Base-by-base conservation (phyloP, 1,140 invertebrate genomes). In the Gonioctena quinquepunctata region DNA sequence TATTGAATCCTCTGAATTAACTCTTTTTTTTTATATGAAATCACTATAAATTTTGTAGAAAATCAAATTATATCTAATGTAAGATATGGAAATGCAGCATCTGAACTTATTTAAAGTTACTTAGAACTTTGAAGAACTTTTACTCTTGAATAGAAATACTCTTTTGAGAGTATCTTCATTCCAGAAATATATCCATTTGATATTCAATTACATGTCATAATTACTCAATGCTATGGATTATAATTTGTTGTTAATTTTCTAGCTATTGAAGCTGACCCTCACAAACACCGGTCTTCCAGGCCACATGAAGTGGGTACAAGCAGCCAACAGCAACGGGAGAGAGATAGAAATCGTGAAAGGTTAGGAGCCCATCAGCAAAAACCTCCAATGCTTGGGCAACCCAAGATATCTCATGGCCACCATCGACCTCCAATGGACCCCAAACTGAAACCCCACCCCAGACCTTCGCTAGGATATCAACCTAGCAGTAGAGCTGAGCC, bases 331-430 rank as follows among this genome's bases (percentile, higher is more conserved):
- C 83, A 86, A 57, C 62, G 75, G 33, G 76, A 82, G 57, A 80
- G 85, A 1, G 87, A 89, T 84, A 69, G 82, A 83, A 42, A 42
- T 42, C 33, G 33, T n/a, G 33, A 59, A n/a, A 22, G 56, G 4
- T 22, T 25, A 59, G 21, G 21, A 3, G n/a, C 23, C 3, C 4
- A 28, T 6, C 70, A 74, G 8, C 72, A 74, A 68, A 69, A 57
- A 21, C 11, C 60, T 18, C 48, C 63, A 28, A 56, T 66, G 62
- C 75, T 82, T 13, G 68, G 73, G 13, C 75, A 79, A 72, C 19
- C 73, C 26, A 69, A 4, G 66, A 27, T 23, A 13, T 26, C 59
- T 81, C 77, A 68, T 67, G 65, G 74, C 64, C 78, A 78, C 27
- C 77, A 79, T 60, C 68, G 75, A 5, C 74, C 78, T 2, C 66